Base-by-base conservation (phyloP, 2,113 vertebrate genomes). In the Solea solea region DNA sequence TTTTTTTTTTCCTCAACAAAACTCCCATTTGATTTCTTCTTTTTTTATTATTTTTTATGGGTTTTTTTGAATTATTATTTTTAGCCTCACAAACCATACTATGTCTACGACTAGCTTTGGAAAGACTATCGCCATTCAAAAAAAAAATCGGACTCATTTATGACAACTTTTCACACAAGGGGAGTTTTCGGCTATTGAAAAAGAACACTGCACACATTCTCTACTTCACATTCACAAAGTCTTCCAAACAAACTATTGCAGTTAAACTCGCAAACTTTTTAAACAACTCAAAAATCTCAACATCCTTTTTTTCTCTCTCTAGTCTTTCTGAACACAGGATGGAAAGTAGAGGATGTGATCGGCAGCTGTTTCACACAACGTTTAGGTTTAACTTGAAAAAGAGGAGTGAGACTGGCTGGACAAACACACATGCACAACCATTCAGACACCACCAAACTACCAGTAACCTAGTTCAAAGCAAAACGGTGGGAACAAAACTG, bases 361-460 rank as follows among this genome's bases (percentile, higher is more conserved):
- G 12, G 91, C 89, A 50, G 89, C 91, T 74, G 88, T 89, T 87
- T 86, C 83, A 90, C 89, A 92, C 90, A 72, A 84, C 83, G 63
- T 85, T 85, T 85, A 91, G 74, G 91, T 89, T 93, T 69, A 90
- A 93, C 90, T 92, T 90, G 90, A 90, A 91, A 89, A 90, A 87
- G 86, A 95, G 94, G 93, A 90, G 95, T 86, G 94, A 89, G 85
- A 91, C 93, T 94, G 93, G 93, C 86, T 93, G 88, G 94, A 97
- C 94, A 88, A 94, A 95, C 95, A 94, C 90, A 96, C 95, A 95
- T 96, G 95, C 95, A 96, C 95, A 95, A 95, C 93, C 96, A 95
- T 93, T 95, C 95, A 88, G 93, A 96, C 93, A 94, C 92, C 94
- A 96, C 78, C 94, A 91, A 21, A 92, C 94, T 95, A 89, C 58